Evolutionary conservation across 2,888 invertebrate species (phyloP).

Genomic region (Leptopilina syphax): DNA sequence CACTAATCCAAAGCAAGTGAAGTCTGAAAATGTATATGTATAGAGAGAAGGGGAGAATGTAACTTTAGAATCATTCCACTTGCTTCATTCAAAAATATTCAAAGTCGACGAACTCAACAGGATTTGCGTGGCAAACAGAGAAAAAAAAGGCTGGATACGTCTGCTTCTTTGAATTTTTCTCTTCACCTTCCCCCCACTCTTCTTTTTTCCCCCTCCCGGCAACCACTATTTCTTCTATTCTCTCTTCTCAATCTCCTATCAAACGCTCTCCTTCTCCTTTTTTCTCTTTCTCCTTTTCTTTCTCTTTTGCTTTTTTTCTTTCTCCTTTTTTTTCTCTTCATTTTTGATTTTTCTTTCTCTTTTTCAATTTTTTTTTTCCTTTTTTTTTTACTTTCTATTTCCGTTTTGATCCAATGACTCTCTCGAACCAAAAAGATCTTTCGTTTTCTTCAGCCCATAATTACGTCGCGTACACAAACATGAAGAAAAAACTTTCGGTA

Average conservation of each 20-base stretch:
- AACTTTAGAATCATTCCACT: conserved; percentile 40
- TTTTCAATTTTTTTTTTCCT: too few species aligned
- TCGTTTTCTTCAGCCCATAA: conserved; percentile 23
- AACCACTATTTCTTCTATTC: too few species aligned
- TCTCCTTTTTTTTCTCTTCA: background rate
- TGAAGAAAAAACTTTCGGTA: conserved; percentile 2
- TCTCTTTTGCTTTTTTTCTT: background rate
- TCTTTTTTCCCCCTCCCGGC: background rate
- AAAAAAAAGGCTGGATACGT: conserved; percentile 22
- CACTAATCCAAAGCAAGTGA: conserved; percentile 42
- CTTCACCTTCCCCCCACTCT: background rate
- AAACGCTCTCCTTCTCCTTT: background rate
- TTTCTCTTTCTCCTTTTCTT: background rate
- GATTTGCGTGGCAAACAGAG: conserved; percentile 27
- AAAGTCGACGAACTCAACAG: conserved; percentile 28
- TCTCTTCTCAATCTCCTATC: background rate
- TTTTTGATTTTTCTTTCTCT: too few species aligned
- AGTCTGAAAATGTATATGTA: background rate
- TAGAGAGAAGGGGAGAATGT: background rate
- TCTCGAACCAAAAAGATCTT: background rate
- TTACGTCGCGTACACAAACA: conserved; percentile 22
- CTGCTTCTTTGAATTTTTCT: conserved; percentile 47
- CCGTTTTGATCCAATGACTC: background rate
- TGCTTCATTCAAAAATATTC: conserved; percentile 19
- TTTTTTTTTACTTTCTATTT: too few species aligned